phyloP scores from a whole-genome alignment of 1,140 invertebrate genomes.

The Phortica variegata region DNA sequence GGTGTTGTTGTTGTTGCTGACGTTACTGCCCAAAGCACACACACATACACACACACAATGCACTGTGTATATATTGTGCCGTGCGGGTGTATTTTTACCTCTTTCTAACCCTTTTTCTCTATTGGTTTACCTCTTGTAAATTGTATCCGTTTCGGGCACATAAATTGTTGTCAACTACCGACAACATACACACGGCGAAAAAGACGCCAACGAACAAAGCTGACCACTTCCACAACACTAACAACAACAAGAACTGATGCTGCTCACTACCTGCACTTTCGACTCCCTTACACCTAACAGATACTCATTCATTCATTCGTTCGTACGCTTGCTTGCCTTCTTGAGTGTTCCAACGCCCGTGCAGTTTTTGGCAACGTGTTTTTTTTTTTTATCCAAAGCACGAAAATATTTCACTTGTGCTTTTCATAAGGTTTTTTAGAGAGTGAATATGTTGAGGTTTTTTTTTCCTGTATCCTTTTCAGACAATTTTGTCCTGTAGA shows the following conservation, averaged over 20 bases:
- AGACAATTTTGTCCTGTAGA: too few relatives aligned
- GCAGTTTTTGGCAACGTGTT: conserved; percentile 13
- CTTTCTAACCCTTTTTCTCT: too few relatives aligned
- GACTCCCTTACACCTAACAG: conserved; percentile 28
- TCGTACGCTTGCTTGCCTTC: conserved; percentile 34
- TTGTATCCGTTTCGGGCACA: conserved; percentile 54
- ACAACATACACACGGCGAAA: conserved; percentile 52
- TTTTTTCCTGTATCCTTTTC: too few relatives aligned
- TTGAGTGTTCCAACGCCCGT: conserved; percentile 1
- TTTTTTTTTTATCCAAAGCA: conserved; percentile 14
- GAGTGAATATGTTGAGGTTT: too few relatives aligned
- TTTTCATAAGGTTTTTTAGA: conserved; percentile 9
- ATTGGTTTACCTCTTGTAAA: conserved; percentile 36
- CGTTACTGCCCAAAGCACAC: too few relatives aligned
- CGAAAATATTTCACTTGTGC: conserved; percentile 3
- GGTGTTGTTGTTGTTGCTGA: too few relatives aligned
- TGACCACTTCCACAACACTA: conserved; percentile 40
- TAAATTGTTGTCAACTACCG: conserved; percentile 55
- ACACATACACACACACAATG: conserved; percentile 15
- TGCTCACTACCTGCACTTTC: background rate
- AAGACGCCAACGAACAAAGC: conserved; percentile 44
- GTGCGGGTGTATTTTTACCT: background rate
- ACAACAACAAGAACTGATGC: background rate
- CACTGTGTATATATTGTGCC: conserved; percentile 3
- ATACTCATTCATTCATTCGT: too few relatives aligned